Percentiles rank a stretch among this genome's conserved stretches.
These are phyloP conservation scores for Bradypus variegatus DNA, from an alignment of 2,797 vertebrate species.

Conservation along the genomic window DNA sequence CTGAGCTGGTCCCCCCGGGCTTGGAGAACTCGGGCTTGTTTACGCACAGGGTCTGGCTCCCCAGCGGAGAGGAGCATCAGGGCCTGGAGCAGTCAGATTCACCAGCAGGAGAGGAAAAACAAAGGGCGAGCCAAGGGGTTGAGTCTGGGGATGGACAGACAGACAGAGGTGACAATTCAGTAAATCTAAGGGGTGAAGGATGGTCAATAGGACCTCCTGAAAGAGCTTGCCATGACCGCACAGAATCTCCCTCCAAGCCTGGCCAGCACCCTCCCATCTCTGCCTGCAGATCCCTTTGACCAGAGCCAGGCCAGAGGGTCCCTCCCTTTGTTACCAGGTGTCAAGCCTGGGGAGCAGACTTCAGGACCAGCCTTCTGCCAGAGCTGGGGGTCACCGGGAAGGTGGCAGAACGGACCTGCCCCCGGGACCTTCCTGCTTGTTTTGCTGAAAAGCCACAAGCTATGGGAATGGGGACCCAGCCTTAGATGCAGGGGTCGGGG, in stretches of 20 bases:
- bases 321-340: background rate
- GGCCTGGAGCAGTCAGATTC: background rate
- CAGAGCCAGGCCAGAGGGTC: background rate
- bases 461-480: background rate
- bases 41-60: background rate
- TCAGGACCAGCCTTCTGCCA: background rate
- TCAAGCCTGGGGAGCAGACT: background rate
- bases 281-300: background rate
- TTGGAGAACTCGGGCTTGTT: background rate
- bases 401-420: background rate
- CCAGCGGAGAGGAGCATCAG: background rate
- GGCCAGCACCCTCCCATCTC: background rate
- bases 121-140: background rate
- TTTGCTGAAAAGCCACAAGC: background rate
- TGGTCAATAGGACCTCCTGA: background rate
- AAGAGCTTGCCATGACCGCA: background rate
- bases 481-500: background rate
- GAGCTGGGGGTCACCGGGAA: background rate
- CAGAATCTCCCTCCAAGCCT: background rate
- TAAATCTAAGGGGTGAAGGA: no score
- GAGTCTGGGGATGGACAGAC: background rate
- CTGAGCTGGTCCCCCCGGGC: background rate
- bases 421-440: background rate
- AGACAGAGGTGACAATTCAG: background rate
- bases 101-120: background rate